phyloP scores from a whole-genome alignment of 2,888 invertebrate genomes.

The Hyalella azteca region DNA sequence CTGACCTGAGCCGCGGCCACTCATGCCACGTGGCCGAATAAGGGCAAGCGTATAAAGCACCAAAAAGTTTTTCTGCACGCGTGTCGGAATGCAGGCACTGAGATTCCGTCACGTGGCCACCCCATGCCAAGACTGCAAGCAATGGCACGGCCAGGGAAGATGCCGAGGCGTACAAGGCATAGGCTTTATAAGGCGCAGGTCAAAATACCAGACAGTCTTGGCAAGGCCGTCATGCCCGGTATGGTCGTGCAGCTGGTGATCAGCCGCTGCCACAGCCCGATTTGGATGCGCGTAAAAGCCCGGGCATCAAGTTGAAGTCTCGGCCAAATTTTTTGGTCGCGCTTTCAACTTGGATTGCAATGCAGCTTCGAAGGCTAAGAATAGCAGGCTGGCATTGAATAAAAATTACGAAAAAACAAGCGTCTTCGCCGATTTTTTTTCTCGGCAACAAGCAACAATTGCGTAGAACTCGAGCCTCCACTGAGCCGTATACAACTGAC shows the following conservation, averaged over 20 bases:
- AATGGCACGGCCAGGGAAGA: not conserved
- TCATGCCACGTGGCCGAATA: no score
- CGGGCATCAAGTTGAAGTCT: not conserved
- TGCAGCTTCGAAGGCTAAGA: not conserved
- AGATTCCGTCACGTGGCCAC: not conserved
- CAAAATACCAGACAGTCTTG: not conserved
- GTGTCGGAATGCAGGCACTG: not conserved
- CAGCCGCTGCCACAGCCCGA: not conserved
- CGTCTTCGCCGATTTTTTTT: no score
- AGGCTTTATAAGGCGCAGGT: not conserved
- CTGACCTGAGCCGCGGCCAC: no score
- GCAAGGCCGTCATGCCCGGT: not conserved
- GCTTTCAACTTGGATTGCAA: not conserved
- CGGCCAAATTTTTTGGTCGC: not conserved
- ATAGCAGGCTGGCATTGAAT: not conserved
- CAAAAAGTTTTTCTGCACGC: no score
- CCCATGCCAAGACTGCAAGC: not conserved
- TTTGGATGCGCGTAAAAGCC: not conserved
- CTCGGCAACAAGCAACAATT: no score
- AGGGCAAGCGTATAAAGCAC: no score
- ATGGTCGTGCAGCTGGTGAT: no score
- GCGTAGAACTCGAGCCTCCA: no score
- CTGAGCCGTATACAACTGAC: no score
- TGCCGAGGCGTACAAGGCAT: not conserved
- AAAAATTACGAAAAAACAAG: not conserved